Percentiles rank a stretch among this genome's conserved stretches.
Evolutionary conservation across 2,797 vertebrate species (phyloP).

Genomic region (Urocyon cinereoargenteus): DNA sequence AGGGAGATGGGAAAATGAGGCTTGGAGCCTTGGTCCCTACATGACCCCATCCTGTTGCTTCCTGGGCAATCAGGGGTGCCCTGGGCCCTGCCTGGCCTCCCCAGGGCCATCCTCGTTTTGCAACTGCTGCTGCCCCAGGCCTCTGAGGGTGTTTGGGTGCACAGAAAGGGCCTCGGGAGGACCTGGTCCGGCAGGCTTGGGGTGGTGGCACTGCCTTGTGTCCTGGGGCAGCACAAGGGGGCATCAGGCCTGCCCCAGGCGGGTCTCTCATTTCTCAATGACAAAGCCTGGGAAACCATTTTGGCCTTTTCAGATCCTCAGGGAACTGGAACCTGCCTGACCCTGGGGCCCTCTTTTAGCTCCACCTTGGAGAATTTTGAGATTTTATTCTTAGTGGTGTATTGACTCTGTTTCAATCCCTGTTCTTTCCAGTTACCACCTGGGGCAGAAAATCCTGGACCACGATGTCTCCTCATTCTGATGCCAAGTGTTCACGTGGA

Average conservation of each 20-base stretch:
- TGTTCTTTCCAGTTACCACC: background rate
- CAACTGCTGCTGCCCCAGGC: background rate
- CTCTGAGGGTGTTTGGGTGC: background rate
- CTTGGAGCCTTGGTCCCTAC: background rate
- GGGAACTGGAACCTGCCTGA: background rate
- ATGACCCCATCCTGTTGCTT: background rate
- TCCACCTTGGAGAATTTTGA: background rate
- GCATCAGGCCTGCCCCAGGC: background rate
- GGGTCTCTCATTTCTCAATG: background rate
- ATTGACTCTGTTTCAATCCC: background rate
- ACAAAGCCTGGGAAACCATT: background rate
- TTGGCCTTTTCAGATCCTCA: background rate
- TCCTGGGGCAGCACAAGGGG: background rate
- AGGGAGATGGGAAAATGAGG: background rate
- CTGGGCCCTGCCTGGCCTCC: background rate
- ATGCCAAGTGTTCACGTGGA: background rate
- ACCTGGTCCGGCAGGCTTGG: background rate
- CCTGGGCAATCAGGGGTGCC: rapidly evolving
- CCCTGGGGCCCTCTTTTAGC: background rate
- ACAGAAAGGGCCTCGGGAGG: background rate
- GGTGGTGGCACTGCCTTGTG: background rate
- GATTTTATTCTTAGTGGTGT: background rate
- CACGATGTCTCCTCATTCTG: background rate
- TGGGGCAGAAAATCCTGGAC: background rate
- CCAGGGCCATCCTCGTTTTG: background rate